Percentiles rank a stretch among this genome's conserved stretches.
These are phyloP conservation scores for Plecotus auritus DNA, from an alignment of 2,113 vertebrate species.

Conservation along the genomic window DNA sequence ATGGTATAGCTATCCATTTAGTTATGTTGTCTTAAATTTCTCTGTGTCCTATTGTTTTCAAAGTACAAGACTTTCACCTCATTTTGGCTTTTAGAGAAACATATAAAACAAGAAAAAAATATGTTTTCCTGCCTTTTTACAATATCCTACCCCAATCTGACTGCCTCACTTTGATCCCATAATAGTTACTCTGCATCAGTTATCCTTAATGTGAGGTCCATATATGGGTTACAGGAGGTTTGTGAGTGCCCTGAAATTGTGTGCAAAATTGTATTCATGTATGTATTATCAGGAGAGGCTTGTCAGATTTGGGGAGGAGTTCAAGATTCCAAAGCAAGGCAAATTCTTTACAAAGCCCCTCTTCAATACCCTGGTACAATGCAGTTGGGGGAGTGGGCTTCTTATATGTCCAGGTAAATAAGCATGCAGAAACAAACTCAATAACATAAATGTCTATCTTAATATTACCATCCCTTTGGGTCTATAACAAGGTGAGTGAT, in stretches of 20 bases:
- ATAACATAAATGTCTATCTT: background rate
- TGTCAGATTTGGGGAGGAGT: background rate
- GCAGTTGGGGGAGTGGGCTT: fast-evolving
- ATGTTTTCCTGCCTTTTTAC: background rate
- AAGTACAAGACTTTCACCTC: background rate
- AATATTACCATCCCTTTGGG: background rate
- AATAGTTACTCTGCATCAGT: background rate
- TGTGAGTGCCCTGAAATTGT: background rate
- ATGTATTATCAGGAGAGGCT: background rate
- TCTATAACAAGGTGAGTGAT: background rate
- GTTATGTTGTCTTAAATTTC: background rate
- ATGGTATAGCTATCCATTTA: background rate
- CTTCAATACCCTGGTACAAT: background rate
- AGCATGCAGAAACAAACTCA: background rate
- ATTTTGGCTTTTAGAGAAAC: background rate
- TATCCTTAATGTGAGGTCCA: background rate
- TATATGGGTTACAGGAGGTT: background rate
- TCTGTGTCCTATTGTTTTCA: background rate
- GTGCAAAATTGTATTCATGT: background rate
- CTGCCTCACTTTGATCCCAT: background rate
- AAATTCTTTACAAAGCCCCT: background rate
- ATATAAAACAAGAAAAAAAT: background rate
- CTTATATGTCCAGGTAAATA: background rate
- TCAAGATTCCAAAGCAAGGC: background rate
- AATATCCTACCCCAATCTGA: background rate